Evolutionary conservation across 2,888 invertebrate species (phyloP), one percentile per base, ranked within the genome.

Genomic region (Danaus chrysippus): DNA sequence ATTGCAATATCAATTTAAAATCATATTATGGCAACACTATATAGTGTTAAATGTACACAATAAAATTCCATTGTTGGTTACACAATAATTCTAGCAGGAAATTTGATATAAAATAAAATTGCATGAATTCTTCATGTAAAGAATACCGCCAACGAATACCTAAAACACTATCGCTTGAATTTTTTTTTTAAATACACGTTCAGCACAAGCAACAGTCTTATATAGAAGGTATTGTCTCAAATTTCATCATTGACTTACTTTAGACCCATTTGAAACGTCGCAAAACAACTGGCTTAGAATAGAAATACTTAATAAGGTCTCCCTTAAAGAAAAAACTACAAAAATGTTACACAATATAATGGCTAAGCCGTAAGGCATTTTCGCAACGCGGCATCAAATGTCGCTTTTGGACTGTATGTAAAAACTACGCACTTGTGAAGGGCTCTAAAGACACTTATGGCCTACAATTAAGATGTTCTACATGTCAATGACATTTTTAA

Each of bases 11-110:
- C 15, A 53, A 58, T 54, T 58, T 61, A 61, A 65, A 63, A 65
- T 56, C 57, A 64, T 61, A 57, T 62, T 64, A 67, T 67, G 64
- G 65, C 67, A 67, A 65, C 67, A 65, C 65, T 59, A 53, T 17
- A n/a, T 54, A 17, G 49, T 49, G 49, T 49, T 46, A 15, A 13
- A 49, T 17, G 17, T 10, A 46, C 9, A 46, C 46, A 46, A n/a
- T 13, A n/a, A 13, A 46, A 11, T 17, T 49, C 17, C 17, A 10
- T 17, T 10, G 49, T 3, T 11, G 15, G 15, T 15, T 49, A 17
- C 17, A 49, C 17, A 49, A 49, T 8, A 34, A 34, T 34, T 11
- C 49, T 11, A 17, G 49, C 11, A 49, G 11, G 17, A 49, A 15
- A 3, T 17, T 49, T 17, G 17, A 9, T 15, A 3, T 17, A 49